Evolutionary conservation across 2,797 vertebrate genomes (phyloP).

Genomic region (Oreortyx pictus): DNA sequence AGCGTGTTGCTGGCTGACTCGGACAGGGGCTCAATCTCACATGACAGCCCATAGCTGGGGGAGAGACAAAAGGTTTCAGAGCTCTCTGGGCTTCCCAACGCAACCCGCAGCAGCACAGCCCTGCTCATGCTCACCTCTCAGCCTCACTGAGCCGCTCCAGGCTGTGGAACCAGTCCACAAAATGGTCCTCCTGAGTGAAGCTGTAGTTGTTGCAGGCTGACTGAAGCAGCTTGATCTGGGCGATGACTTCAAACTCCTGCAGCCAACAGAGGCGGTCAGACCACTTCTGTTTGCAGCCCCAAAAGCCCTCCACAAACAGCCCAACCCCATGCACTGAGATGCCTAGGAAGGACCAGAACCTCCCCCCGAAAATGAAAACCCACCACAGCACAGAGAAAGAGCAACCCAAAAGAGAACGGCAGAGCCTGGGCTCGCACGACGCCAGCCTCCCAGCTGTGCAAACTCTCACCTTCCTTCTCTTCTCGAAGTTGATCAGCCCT

Average conservation of each 20-base stretch:
- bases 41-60: slow-evolving; percentile 89
- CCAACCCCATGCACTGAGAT: accelerated
- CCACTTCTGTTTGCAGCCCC: neutral
- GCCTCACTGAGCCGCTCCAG: slow-evolving; percentile 59
- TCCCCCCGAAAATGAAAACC: neutral
- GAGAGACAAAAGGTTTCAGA: neutral
- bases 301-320: neutral
- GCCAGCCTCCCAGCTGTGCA: neutral
- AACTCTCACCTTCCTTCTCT: slow-evolving; percentile 83
- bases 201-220: slow-evolving; percentile 95
- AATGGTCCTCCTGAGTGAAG: slow-evolving; percentile 86
- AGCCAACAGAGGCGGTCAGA: neutral
- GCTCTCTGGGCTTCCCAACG: accelerated
- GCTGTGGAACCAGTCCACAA: slow-evolving; percentile 88
- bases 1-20: slow-evolving; percentile 93
- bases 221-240: slow-evolving; percentile 95
- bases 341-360: neutral
- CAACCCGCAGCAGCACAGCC: accelerated
- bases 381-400: neutral
- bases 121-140: slow-evolving; percentile 79
- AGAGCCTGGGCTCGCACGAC: neutral
- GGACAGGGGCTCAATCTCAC: slow-evolving; percentile 92
- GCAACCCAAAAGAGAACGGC: neutral
- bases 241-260: slow-evolving; percentile 95
- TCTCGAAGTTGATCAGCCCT: slow-evolving; percentile 85